Conservation (phyloP, 2,797 vertebrate species). For the Bovichtus variegatus region DNA sequence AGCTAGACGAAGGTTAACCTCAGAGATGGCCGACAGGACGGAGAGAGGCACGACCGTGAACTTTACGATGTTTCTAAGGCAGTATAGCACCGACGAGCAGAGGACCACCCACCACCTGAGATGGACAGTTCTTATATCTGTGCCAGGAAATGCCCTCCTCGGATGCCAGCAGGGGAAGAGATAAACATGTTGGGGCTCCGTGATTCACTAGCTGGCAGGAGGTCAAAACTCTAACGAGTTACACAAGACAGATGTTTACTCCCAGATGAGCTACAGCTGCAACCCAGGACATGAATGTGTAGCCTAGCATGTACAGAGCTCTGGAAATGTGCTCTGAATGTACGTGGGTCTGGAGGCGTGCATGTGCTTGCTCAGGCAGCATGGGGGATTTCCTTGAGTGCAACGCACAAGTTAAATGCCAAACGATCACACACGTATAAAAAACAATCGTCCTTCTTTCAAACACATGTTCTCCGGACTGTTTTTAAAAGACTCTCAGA, state of each 20-base stretch:
- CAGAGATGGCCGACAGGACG: constrained; percentile 64
- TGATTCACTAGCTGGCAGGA: constrained; percentile 72
- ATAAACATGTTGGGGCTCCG: constrained; percentile 75
- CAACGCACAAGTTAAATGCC: constrained; percentile 54
- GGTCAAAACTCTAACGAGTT: constrained; percentile 67
- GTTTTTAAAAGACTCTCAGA: constrained; percentile 41
- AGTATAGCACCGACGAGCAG: constrained; percentile 43
- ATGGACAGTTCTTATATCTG: constrained; percentile 59
- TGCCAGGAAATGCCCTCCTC: constrained; percentile 82
- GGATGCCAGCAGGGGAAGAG: constrained; percentile 71
- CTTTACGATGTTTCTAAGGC: constrained; percentile 65
- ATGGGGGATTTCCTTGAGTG: constrained; percentile 58
- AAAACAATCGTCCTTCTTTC: constrained; percentile 28
- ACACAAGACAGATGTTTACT: constrained; percentile 81
- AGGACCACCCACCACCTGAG: constrained; percentile 80
- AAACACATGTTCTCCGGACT: constrained; percentile 55
- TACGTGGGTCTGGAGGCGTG: constrained; percentile 29
- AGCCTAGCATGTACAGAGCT: constrained; percentile 51
- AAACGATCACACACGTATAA: constrained; percentile 39
- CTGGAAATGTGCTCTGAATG: constrained; percentile 70
- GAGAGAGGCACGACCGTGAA: constrained; percentile 70
- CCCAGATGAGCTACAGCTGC: constrained; percentile 69
- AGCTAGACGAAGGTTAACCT: constrained; percentile 61
- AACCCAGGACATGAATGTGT: constrained; percentile 60
- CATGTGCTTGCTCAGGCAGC: constrained; percentile 56